phyloP scores from a whole-genome alignment of 2,113 vertebrate species.

The Platycercus adscitus region DNA sequence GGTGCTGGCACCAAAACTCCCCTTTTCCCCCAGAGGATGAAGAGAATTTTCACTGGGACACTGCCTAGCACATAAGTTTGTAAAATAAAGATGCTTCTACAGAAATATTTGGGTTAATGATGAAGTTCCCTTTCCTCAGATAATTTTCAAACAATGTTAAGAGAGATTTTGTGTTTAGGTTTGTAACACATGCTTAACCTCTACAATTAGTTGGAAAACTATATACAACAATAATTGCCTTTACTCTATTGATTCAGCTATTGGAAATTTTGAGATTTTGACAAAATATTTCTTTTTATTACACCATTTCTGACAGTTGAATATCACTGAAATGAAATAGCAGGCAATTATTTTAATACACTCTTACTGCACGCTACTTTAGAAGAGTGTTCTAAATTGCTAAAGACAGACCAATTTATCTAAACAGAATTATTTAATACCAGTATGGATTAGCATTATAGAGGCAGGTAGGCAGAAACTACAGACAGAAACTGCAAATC shows the following conservation, averaged over 20 bases:
- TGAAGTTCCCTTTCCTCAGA: background rate
- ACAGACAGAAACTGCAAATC: background rate
- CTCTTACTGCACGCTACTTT: slow-evolving; percentile 36
- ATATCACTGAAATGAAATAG: slow-evolving; percentile 56
- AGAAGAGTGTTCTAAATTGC: slow-evolving; percentile 56
- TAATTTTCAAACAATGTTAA: background rate
- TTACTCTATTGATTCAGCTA: slow-evolving; percentile 14
- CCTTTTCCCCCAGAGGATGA: background rate
- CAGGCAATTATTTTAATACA: slow-evolving; percentile 64
- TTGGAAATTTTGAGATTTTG: background rate
- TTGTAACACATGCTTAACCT: background rate
- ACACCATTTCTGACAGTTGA: slow-evolving; percentile 46
- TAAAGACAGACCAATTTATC: slow-evolving; percentile 47
- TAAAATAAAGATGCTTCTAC: background rate
- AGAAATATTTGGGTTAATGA: background rate
- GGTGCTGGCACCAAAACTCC: background rate
- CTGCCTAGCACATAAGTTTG: background rate
- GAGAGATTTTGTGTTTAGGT: background rate
- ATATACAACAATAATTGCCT: background rate
- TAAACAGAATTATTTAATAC: slow-evolving; percentile 42
- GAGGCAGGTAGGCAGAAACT: background rate
- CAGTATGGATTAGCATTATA: background rate
- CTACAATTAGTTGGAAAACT: background rate
- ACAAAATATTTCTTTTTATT: background rate
- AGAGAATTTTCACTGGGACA: background rate